A percentile compares a stretch with the other conserved stretches of the same genome.
These are phyloP conservation scores for Folsomia manolachei DNA, from an alignment of 2,888 invertebrate genomes.

Conservation along the genomic window DNA sequence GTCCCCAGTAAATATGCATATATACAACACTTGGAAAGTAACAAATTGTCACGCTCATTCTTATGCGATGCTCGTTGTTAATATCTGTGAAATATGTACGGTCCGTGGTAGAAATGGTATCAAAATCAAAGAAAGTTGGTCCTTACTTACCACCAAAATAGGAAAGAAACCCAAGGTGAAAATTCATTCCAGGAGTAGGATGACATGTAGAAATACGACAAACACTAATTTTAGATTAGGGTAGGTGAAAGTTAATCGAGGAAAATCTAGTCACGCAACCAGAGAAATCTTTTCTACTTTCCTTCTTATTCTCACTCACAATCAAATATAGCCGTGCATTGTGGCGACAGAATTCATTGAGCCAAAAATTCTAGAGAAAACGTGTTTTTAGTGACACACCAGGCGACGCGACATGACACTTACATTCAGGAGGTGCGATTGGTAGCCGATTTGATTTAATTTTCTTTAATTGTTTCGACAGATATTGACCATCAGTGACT, in stretches of 20 bases:
- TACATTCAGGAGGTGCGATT: no score
- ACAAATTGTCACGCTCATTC: not conserved
- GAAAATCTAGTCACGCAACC: not conserved
- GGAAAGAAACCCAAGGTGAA: no score
- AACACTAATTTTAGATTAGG: not conserved
- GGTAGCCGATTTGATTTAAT: not conserved
- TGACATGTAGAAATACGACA: not conserved
- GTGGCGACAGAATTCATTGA: no score
- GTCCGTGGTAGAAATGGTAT: not conserved
- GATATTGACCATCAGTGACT: conserved; percentile 37
- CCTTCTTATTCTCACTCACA: no score
- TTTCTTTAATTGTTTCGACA: conserved; percentile 16
- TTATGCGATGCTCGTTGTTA: no score
- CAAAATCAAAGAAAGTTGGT: not conserved
- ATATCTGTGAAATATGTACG: no score
- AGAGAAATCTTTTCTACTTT: not conserved
- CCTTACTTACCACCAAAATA: no score
- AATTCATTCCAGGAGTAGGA: not conserved
- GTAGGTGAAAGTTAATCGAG: not conserved
- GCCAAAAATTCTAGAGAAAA: no score
- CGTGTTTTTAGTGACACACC: no score
- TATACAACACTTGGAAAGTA: not conserved
- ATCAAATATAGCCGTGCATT: no score
- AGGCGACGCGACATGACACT: no score
- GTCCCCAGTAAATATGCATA: not conserved